Percentiles rank a stretch among this genome's conserved stretches.
Evolutionary conservation across 2,888 invertebrate genomes (phyloP).

Genomic region (Petrolisthes cinctipes): DNA sequence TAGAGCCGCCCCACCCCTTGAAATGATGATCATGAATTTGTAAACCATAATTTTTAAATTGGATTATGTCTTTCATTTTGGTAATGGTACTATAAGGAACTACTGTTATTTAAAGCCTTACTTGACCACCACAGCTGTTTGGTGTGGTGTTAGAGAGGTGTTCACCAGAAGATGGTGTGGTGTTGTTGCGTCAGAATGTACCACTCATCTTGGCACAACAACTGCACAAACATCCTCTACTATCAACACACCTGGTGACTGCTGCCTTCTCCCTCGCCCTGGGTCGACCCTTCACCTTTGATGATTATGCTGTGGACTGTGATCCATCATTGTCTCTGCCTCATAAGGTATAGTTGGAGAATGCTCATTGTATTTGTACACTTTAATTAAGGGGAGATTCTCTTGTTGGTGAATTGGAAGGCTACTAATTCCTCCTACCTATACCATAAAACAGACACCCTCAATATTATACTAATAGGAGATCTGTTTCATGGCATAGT

Average conservation of each 20-base stretch:
- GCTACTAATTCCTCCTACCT: no score
- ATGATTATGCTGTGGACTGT: constrained; percentile 52
- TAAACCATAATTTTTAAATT: not conserved
- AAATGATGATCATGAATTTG: not conserved
- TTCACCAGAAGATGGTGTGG: constrained; percentile 45
- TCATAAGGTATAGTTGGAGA: constrained; percentile 23
- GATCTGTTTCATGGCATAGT: no score
- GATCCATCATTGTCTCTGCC: constrained; percentile 53
- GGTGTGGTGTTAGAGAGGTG: constrained; percentile 41
- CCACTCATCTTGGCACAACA: constrained; percentile 52
- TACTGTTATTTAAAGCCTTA: no score
- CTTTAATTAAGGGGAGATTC: no score
- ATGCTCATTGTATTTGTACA: no score
- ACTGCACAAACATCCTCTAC: constrained; percentile 42
- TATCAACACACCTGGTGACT: constrained; percentile 32
- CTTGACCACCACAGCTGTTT: constrained; percentile 15
- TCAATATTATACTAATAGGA: no score
- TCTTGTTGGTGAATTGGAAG: no score
- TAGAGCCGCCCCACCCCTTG: no score
- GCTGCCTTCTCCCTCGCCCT: constrained; percentile 50
- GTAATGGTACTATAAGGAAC: no score
- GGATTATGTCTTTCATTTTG: no score
- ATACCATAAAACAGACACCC: no score
- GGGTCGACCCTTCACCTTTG: constrained; percentile 49
- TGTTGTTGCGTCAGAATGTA: constrained; percentile 47